Percentiles rank a stretch among this genome's conserved stretches.
Evolutionary conservation across 2,888 invertebrate species (phyloP).

Genomic region (Ephialtes manifestator): DNA sequence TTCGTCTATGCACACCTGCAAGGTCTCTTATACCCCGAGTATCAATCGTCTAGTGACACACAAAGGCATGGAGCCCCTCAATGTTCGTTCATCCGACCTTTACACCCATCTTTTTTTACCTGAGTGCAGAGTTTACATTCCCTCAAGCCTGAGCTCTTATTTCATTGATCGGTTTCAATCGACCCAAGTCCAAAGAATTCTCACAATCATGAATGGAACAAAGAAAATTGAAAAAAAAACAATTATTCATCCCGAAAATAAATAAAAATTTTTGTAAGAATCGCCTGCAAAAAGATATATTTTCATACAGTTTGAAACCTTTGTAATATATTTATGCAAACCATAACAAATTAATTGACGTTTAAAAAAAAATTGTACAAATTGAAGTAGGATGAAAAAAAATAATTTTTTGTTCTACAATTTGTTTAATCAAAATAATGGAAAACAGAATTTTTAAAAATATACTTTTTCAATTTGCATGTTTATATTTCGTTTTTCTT

Average conservation of each 20-base stretch:
- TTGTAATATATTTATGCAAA: not conserved
- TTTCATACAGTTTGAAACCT: not conserved
- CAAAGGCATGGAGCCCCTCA: constrained; percentile 40
- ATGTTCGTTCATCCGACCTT: constrained; percentile 34
- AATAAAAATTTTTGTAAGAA: not conserved
- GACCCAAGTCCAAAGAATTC: too few relatives aligned
- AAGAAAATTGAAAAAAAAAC: constrained; percentile 6
- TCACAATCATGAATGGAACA: not conserved
- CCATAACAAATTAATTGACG: not conserved
- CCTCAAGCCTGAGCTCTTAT: not conserved
- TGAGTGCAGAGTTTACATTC: not conserved
- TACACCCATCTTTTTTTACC: constrained; percentile 32
- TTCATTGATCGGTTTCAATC: constrained; percentile 28
- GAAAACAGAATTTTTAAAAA: too few relatives aligned
- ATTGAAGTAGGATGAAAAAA: too few relatives aligned
- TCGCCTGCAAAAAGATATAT: not conserved
- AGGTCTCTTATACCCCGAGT: constrained; percentile 46
- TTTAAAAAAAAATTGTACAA: constrained; percentile 2
- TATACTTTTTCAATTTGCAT: too few relatives aligned
- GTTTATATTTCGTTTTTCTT: too few relatives aligned
- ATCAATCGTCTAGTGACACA: constrained; percentile 52
- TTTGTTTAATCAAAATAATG: too few relatives aligned
- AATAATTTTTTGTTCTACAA: too few relatives aligned
- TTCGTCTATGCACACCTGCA: constrained; percentile 45
- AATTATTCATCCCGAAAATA: not conserved